phyloP scores from a whole-genome alignment of 2,888 invertebrate species.

The Chorisops tibialis region DNA sequence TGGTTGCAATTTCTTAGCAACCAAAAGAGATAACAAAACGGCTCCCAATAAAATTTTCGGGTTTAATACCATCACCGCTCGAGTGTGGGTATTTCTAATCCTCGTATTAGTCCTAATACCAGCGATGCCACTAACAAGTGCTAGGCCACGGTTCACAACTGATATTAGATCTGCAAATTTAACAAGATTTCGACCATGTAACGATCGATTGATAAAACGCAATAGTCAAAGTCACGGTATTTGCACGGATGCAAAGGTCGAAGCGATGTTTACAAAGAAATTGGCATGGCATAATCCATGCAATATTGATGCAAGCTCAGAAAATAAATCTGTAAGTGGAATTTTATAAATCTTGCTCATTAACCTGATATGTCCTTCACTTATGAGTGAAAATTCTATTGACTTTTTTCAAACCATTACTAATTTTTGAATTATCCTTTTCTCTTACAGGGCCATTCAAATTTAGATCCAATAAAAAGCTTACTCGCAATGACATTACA shows the following conservation, averaged over 20 bases:
- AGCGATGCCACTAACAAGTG: conserved; percentile 17
- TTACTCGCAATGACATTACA: background rate
- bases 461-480: background rate
- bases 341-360: no score
- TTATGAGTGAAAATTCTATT: no score
- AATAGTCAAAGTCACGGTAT: background rate
- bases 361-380: no score
- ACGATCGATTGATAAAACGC: background rate
- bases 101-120: conserved; percentile 29
- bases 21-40: conserved; percentile 43
- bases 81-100: conserved; percentile 33
- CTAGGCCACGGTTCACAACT: background rate
- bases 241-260: background rate
- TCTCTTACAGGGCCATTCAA: background rate
- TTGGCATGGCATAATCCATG: conserved; percentile 16
- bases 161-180: background rate
- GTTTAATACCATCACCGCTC: conserved; percentile 21
- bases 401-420: no score
- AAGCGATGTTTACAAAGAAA: background rate
- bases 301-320: no score
- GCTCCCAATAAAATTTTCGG: conserved; percentile 35
- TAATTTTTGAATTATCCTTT: background rate
- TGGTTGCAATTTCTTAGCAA: conserved; percentile 42
- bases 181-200: background rate
- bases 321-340: no score